These are phyloP conservation scores for Platysteira castanea DNA, from an alignment of 2,113 vertebrate genomes.

Conservation along the genomic window DNA sequence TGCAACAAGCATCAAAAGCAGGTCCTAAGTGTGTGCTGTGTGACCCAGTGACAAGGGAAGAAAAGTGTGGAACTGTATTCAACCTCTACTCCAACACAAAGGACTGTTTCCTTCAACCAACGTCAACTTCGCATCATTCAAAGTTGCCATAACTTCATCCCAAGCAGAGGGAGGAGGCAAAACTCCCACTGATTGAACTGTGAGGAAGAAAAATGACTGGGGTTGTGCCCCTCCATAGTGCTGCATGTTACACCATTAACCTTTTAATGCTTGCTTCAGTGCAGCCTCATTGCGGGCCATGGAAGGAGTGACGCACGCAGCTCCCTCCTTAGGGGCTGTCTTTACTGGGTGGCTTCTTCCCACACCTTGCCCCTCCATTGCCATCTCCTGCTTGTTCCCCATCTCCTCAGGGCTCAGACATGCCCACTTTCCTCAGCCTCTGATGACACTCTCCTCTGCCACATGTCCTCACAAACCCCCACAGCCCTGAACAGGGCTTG, in stretches of 20 bases:
- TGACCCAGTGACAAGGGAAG: neutral
- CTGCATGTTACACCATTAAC: neutral
- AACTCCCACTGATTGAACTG: neutral
- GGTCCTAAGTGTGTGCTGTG: neutral
- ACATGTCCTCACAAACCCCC: neutral
- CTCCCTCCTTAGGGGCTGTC: neutral
- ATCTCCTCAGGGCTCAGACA: neutral
- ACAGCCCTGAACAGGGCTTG: rapidly evolving
- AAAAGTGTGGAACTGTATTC: neutral
- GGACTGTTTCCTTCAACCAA: neutral
- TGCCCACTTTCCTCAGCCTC: neutral
- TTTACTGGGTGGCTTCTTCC: neutral
- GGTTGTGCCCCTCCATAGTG: neutral
- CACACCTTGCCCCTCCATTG: neutral
- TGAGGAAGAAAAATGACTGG: neutral
- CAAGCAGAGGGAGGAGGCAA: neutral
- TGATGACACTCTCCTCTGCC: neutral
- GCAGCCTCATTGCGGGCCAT: neutral
- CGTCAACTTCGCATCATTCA: neutral
- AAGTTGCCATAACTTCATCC: neutral
- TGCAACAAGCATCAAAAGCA: neutral
- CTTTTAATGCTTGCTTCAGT: neutral
- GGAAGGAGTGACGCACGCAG: neutral
- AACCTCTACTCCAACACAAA: neutral
- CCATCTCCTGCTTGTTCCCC: neutral